These are phyloP conservation scores for Squalus acanthias DNA, from an alignment of 2,797 vertebrate species.

Conservation along the genomic window DNA sequence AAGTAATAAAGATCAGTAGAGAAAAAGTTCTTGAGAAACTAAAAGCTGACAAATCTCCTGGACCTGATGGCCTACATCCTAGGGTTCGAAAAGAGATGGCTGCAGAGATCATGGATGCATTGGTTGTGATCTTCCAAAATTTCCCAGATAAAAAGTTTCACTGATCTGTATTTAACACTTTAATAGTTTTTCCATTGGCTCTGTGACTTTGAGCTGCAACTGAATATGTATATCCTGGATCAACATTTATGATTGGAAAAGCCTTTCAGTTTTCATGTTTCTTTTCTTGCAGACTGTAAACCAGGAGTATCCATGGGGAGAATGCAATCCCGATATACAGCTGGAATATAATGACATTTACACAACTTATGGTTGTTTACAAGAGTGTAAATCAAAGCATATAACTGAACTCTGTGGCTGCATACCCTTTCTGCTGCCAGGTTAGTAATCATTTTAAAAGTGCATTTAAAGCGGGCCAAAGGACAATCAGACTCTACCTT, in stretches of 20 bases:
- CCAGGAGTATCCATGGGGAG: conserved; percentile 66
- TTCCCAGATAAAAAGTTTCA: neutral
- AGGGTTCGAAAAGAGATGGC: no score
- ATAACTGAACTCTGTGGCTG: conserved; percentile 58
- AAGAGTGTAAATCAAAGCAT: conserved; percentile 59
- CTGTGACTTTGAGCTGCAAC: neutral
- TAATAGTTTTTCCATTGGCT: neutral
- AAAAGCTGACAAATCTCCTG: no score
- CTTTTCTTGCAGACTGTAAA: conserved; percentile 56
- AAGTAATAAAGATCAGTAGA: no score
- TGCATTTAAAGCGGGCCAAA: neutral
- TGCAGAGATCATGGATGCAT: no score
- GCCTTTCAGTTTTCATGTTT: conserved; percentile 12
- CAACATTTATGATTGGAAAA: neutral
- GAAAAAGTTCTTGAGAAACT: no score
- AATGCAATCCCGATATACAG: conserved; percentile 58
- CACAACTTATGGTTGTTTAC: conserved; percentile 59
- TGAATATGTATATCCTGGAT: neutral
- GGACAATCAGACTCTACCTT: neutral
- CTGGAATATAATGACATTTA: conserved; percentile 53
- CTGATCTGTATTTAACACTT: neutral
- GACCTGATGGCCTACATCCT: no score
- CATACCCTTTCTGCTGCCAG: conserved; percentile 62
- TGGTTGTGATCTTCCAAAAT: no score
- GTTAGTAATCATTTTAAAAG: conserved; percentile 45